phyloP scores from a whole-genome alignment of 2,797 vertebrate genomes.

The Siniperca scherzeri region DNA sequence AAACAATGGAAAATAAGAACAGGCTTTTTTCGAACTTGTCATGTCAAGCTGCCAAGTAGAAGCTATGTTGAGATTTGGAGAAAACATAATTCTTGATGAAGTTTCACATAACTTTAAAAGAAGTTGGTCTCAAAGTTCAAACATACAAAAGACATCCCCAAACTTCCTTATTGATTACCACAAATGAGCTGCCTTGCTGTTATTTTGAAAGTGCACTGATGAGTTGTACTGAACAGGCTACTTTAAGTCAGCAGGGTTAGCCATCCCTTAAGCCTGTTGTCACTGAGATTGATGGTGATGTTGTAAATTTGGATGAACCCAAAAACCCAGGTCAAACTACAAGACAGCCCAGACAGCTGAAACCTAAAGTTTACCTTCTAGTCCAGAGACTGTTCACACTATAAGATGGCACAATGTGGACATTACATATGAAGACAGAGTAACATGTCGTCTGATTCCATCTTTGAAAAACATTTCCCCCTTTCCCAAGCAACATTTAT shows the following conservation, averaged over 20 bases:
- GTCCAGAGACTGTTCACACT: not conserved
- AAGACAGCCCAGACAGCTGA: not conserved
- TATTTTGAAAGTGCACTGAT: conserved; percentile 45
- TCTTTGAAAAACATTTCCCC: not conserved
- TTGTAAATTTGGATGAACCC: conserved; percentile 36
- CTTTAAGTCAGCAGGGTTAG: conserved; percentile 47
- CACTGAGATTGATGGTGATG: conserved; percentile 47
- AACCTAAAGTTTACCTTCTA: not conserved
- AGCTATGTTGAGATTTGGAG: conserved; percentile 2
- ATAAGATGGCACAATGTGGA: not conserved
- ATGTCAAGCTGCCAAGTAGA: not conserved
- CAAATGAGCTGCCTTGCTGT: conserved; percentile 44
- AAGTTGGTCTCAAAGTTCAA: conserved; percentile 5
- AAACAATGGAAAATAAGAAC: not conserved
- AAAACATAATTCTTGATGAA: not conserved
- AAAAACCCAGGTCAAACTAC: conserved; percentile 14
- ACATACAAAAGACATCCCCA: conserved; percentile 9
- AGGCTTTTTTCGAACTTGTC: not conserved
- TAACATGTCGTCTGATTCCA: not conserved
- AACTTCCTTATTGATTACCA: conserved; percentile 33
- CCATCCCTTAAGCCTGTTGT: conserved; percentile 34
- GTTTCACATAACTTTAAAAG: conserved; percentile 17
- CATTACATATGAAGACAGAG: not conserved
- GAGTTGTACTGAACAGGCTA: conserved; percentile 30
- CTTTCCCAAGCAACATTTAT: not conserved